Evolutionary conservation across 2,113 vertebrate genomes (phyloP), one percentile per base, ranked within the genome.

Genomic region (Scalopus aquaticus): DNA sequence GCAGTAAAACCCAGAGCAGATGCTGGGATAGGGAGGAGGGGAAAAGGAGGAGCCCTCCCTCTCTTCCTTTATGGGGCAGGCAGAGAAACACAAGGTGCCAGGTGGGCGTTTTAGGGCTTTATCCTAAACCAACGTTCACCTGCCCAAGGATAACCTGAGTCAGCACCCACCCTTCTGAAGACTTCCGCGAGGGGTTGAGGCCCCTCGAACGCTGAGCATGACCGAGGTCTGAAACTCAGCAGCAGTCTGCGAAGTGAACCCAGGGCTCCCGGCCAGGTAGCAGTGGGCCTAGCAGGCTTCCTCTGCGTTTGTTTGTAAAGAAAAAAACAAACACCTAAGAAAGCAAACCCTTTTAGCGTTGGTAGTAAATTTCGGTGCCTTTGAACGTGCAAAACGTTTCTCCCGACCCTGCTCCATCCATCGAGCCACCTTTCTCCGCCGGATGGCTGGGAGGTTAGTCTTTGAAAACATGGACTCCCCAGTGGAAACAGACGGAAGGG

Each of bases 1-100:
- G 97, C 96, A 96, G 94, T 91, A 89, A 90, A 84, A 90, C 79
- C 79, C 91, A 9, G 32, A 95, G 77, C 72, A 17, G 65, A 49
- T 72, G 95, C 39, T 26, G 46, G 69, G 80, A 87, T 24, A n/a
- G 89, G 85, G 51, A 64, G 90, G 83, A 92, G 86, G 95, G 72
- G 88, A 51, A 1, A 0, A 28, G 73, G 83, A 82, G 88, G 80
- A 10, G 56, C 77, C 88, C 81, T 79, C 81, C 88, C 74, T 83
- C 82, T 56, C 28, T 15, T 83, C 84, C 83, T 94, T 85, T 20
- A 11, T 2, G 28, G 70, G 9, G n/a, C 1, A 37, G 15, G 69
- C 37, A 39, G 49, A 85, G 32, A 49, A 84, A 30, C 30, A 4
- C 79, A 51, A 76, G 90, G 67, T 16, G 42, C 35, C 2, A 84